Evolutionary conservation across 2,888 invertebrate species (phyloP).

Genomic region (Chloromyia formosa): DNA sequence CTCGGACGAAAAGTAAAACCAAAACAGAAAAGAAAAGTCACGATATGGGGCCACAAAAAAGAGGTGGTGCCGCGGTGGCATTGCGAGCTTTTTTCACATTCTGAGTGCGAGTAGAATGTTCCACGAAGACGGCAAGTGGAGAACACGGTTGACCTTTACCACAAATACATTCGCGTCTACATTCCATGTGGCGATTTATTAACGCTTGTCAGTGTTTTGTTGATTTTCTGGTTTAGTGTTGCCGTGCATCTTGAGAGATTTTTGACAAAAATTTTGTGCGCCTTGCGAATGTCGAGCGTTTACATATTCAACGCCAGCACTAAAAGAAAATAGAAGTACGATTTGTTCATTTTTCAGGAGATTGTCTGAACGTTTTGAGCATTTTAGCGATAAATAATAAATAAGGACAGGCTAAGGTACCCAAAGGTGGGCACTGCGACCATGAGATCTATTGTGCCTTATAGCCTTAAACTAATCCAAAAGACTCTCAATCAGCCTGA

Average conservation of each 20-base stretch:
- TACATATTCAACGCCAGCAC: too few relatives aligned
- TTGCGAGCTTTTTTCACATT: not conserved
- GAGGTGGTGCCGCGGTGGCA: not conserved
- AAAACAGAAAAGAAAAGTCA: slow-evolving; percentile 36
- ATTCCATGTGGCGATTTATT: slow-evolving; percentile 8
- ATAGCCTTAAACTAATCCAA: too few relatives aligned
- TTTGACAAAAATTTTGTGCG: too few relatives aligned
- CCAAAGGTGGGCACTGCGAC: too few relatives aligned
- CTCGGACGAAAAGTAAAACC: slow-evolving; percentile 27
- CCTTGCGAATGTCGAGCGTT: too few relatives aligned
- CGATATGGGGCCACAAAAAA: not conserved
- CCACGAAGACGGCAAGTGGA: not conserved
- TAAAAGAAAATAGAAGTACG: too few relatives aligned
- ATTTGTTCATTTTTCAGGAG: too few relatives aligned
- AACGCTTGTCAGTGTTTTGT: not conserved
- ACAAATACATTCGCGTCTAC: slow-evolving; percentile 23
- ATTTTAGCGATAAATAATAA: too few relatives aligned
- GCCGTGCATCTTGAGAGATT: not conserved
- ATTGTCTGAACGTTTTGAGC: too few relatives aligned
- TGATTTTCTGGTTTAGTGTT: not conserved
- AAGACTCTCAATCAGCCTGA: too few relatives aligned
- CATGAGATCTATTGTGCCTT: too few relatives aligned
- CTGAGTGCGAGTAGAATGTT: slow-evolving; percentile 9
- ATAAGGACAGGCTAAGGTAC: too few relatives aligned
- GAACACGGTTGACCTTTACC: slow-evolving; percentile 20